Conservation (phyloP, 2,888 invertebrate species). For the Caenorhabditis sp. region DNA sequence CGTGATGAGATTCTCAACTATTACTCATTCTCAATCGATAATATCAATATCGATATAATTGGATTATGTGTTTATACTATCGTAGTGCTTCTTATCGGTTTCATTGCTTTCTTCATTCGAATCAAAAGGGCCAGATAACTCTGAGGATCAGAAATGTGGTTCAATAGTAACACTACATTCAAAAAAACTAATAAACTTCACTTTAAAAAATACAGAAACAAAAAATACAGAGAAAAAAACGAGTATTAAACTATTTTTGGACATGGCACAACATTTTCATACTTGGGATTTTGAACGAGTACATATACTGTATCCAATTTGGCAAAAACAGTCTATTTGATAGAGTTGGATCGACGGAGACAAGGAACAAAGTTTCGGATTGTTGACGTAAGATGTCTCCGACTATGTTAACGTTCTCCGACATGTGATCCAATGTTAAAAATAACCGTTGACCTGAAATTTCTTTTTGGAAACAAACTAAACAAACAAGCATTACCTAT, state of each 20-base stretch:
- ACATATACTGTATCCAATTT: neutral
- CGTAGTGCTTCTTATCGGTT: constrained; percentile 58
- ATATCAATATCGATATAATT: constrained; percentile 39
- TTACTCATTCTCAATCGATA: constrained; percentile 43
- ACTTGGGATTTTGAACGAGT: neutral
- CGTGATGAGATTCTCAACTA: constrained; percentile 43
- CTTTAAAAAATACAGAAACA: neutral
- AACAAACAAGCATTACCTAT: neutral
- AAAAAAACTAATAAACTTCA: constrained; percentile 4
- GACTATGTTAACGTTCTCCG: neutral
- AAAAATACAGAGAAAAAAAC: neutral
- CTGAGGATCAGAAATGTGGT: neutral
- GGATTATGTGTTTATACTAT: constrained; percentile 31
- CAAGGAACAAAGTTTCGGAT: neutral
- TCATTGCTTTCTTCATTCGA: constrained; percentile 50
- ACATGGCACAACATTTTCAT: constrained; percentile 4
- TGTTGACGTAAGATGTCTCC: neutral
- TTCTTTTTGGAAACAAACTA: neutral
- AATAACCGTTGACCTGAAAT: neutral
- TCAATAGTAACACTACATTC: no score
- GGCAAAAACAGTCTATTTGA: neutral
- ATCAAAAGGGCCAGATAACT: constrained; percentile 38
- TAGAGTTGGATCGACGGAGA: neutral
- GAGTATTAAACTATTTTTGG: neutral
- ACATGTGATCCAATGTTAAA: neutral